Percentiles rank a stretch among this genome's conserved stretches.
These are phyloP conservation scores for Crotalus horridus DNA, from an alignment of 2,113 vertebrate species.

Conservation along the genomic window DNA sequence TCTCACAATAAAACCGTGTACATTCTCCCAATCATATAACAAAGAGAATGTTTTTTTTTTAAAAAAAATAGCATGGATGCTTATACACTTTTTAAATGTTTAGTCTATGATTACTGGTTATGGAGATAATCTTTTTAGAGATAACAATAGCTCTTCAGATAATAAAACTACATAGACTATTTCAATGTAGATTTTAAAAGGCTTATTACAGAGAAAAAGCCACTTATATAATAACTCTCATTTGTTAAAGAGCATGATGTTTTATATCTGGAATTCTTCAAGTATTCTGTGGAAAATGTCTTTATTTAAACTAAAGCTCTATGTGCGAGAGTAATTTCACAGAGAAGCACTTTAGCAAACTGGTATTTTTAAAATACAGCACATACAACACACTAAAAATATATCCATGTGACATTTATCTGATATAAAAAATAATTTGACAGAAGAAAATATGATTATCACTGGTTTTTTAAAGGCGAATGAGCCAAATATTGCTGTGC, in stretches of 20 bases:
- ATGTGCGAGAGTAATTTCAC: background rate
- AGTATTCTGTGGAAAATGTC: conserved; percentile 16
- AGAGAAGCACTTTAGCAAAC: background rate
- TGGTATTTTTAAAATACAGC: background rate
- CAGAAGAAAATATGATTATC: background rate
- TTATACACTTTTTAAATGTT: background rate
- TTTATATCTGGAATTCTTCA: conserved; percentile 18
- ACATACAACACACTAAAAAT: background rate
- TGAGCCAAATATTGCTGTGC: background rate
- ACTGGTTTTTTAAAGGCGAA: background rate
- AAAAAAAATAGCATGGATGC: background rate
- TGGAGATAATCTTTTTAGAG: background rate
- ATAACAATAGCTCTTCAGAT: conserved; percentile 5
- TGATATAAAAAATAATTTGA: conserved; percentile 14
- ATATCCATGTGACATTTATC: conserved; percentile 29
- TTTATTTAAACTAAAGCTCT: background rate
- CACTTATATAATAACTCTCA: conserved; percentile 11
- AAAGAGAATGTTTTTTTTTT: conserved; percentile 1
- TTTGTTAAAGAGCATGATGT: background rate
- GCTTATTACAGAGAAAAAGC: background rate
- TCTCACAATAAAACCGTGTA: conserved; percentile 9
- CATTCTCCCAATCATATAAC: background rate
- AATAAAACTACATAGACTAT: conserved; percentile 4
- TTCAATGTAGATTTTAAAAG: background rate
- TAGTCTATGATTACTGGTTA: background rate